These are phyloP conservation scores for Megalops atlanticus DNA, from an alignment of 2,113 vertebrate genomes.

Conservation along the genomic window DNA sequence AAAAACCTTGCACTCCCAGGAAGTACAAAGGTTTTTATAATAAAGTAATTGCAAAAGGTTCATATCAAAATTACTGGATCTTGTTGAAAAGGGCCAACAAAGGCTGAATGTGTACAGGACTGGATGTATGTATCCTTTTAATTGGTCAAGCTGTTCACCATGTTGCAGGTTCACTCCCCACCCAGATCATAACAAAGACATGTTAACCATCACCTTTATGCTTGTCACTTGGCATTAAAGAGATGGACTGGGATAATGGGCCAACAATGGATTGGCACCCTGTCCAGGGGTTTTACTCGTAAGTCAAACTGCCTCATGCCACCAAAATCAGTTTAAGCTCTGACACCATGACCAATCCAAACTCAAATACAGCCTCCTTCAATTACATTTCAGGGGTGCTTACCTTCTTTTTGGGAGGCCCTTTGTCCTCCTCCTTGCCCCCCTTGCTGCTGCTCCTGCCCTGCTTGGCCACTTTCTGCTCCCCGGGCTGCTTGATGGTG, in stretches of 20 bases:
- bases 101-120: neutral
- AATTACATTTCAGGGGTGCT: slow-evolving; percentile 35
- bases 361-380: neutral
- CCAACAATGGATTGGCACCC: neutral
- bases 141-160: neutral
- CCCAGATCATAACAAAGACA: neutral
- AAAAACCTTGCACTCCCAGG: no score
- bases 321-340: neutral
- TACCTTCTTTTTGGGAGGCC: slow-evolving; percentile 92
- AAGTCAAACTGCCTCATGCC: neutral
- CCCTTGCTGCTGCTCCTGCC: slow-evolving; percentile 78
- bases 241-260: neutral
- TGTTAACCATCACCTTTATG: neutral
- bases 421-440: slow-evolving; percentile 85
- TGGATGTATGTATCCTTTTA: neutral
- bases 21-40: no score
- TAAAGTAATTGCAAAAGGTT: neutral
- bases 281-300: neutral
- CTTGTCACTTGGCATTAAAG: neutral
- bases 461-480: slow-evolving; percentile 80
- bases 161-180: neutral
- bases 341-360: neutral
- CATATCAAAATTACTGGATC: neutral
- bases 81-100: neutral
- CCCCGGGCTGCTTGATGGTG: slow-evolving; percentile 90